Conservation (phyloP, 2,113 vertebrate species). For the Odontesthes bonariensis region DNA sequence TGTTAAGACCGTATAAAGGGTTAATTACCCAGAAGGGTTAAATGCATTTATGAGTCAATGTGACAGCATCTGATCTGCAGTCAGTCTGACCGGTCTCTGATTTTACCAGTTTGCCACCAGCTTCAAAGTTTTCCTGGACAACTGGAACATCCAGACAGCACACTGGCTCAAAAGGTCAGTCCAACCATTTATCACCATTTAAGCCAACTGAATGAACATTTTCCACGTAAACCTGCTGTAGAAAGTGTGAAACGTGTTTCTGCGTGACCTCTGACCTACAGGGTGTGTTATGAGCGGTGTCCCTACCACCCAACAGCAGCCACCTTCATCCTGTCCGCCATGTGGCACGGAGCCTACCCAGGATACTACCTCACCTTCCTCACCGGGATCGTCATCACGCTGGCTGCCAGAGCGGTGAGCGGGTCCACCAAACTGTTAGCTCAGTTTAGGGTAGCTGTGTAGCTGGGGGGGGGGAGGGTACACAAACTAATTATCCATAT, state of each 20-base stretch:
- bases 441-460: neutral
- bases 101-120: conserved; percentile 91
- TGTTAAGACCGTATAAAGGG: too few relatives aligned
- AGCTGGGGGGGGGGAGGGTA: too few relatives aligned
- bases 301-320: conserved; percentile 90
- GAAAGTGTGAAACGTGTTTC: too few relatives aligned
- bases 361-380: conserved; percentile 97
- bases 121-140: conserved; percentile 97
- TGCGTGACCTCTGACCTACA: conserved; percentile 57
- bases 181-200: neutral
- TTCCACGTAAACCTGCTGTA: too few relatives aligned
- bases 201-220: too few relatives aligned
- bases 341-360: conserved; percentile 96
- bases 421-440: neutral
- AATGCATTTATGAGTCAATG: neutral
- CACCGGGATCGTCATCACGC: conserved; percentile 90
- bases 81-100: conserved; percentile 27
- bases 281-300: conserved; percentile 93
- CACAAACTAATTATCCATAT: too few relatives aligned
- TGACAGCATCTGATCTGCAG: neutral
- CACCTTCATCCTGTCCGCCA: conserved; percentile 93
- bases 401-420: conserved; percentile 89
- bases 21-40: too few relatives aligned
- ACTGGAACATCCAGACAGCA: conserved; percentile 97
- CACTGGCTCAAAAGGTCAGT: conserved; percentile 93